phyloP scores from a whole-genome alignment of 2,797 vertebrate species.

The Eulemur rubriventer region DNA sequence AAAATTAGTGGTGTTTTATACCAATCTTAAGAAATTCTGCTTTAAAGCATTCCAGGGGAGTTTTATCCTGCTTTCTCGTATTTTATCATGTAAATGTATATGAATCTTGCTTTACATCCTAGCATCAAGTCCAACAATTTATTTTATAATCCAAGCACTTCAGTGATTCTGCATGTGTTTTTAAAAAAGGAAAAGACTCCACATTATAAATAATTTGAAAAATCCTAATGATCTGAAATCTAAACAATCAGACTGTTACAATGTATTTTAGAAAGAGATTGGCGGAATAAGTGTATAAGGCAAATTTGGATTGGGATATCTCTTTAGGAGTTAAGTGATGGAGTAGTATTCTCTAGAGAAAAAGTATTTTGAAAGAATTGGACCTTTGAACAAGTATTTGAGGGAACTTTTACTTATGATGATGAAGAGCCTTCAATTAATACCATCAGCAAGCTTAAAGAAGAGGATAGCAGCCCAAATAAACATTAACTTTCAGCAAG shows the following conservation, averaged over 20 bases:
- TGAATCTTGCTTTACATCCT: background rate
- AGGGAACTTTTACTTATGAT: background rate
- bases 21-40: background rate
- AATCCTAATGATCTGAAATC: background rate
- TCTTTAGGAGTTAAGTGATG: background rate
- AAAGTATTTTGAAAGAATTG: slow-evolving; percentile 6
- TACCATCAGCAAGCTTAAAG: background rate
- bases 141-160: background rate
- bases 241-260: background rate
- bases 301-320: background rate
- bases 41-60: background rate
- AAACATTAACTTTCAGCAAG: background rate
- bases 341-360: background rate
- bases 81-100: background rate
- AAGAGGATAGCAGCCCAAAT: background rate
- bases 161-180: background rate
- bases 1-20: background rate
- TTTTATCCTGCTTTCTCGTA: background rate
- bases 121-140: background rate
- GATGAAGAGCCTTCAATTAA: background rate
- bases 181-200: background rate
- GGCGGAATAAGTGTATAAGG: background rate
- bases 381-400: background rate
- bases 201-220: background rate
- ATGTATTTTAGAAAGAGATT: background rate